Evolutionary conservation across 2,113 vertebrate genomes (phyloP), one percentile per base, ranked within the genome.

Genomic region (Cynoglossus semilaevis): DNA sequence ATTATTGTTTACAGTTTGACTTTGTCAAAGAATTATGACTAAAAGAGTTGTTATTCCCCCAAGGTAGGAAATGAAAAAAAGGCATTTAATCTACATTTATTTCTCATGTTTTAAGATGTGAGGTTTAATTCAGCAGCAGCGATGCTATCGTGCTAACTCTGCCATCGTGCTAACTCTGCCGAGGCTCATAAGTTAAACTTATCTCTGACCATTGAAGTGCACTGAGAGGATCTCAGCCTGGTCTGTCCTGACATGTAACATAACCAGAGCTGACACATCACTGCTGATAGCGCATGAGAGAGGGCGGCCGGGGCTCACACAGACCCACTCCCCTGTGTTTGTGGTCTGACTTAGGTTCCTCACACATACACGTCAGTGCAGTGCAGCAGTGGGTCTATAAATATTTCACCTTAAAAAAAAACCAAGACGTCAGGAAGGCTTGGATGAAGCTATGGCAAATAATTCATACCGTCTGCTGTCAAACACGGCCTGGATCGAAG

Each of bases 381-480:
- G 76, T 34, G 54, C 59, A 58, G 60, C 38, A 47, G 47, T 47
- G 40, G 58, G 51, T 14, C 63, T 67, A 83, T 87, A 59, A 87
- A 88, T 87, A 88, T 85, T 85, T 85, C 41, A 87, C 63, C 61
- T 63, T 12, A 8, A 38, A 54, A 66, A 66, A 44, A 79, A 81
- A 74, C 34, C 45, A 63, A 73, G 62, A 78, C 70, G 75, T 70
- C 67, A 73, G 73, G 64, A 75, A 61, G 61, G 45, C 59, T 77
- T 55, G 68, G 59, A 77, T 60, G 51, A 73, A 70, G 67, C 52
- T 49, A 51, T 36, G 61, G 75, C 76, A 76, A 87, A 85, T 82
- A 83, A 87, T 87, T 87, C 67, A 84, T 87, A 70, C 74, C 74
- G 76, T 81, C 60, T 81, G 70, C 77, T 80, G 78, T 85, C 64